Conservation (phyloP, 2,113 vertebrate genomes). For the Platichthys stellatus region DNA sequence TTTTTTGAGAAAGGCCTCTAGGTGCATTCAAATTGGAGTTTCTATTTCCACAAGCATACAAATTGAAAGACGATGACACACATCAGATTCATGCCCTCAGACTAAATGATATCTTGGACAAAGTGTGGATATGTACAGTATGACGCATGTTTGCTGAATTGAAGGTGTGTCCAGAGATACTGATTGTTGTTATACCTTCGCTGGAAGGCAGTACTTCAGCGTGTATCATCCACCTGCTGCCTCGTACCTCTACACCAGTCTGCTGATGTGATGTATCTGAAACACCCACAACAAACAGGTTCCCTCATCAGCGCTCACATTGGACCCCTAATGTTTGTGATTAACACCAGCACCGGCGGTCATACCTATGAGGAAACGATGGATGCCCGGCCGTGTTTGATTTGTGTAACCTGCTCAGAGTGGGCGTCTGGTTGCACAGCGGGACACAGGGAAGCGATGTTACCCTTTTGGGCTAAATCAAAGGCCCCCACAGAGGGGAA, state of each 20-base stretch:
- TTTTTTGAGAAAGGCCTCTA: no score
- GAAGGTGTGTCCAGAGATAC: background rate
- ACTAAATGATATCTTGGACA: background rate
- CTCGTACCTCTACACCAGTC: background rate
- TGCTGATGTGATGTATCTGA: slow-evolving; percentile 11
- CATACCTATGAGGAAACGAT: slow-evolving; percentile 41
- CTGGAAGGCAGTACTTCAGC: background rate
- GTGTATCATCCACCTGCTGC: background rate
- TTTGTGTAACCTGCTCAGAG: slow-evolving; percentile 48
- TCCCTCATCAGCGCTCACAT: slow-evolving; percentile 39
- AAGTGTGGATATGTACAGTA: background rate
- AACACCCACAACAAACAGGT: background rate
- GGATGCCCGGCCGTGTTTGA: slow-evolving; percentile 48
- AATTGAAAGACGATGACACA: background rate
- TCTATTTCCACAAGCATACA: no score
- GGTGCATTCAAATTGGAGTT: no score
- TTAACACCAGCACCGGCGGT: slow-evolving; percentile 53
- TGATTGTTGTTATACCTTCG: background rate
- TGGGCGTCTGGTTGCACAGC: slow-evolving; percentile 55
- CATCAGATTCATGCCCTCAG: background rate
- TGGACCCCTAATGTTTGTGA: slow-evolving; percentile 35
- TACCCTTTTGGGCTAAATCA: slow-evolving; percentile 62
- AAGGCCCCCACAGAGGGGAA: slow-evolving; percentile 59
- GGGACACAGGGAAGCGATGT: slow-evolving; percentile 39
- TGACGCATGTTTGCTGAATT: background rate